Conservation (phyloP, 2,113 vertebrate species). For the Sprattus sprattus region DNA sequence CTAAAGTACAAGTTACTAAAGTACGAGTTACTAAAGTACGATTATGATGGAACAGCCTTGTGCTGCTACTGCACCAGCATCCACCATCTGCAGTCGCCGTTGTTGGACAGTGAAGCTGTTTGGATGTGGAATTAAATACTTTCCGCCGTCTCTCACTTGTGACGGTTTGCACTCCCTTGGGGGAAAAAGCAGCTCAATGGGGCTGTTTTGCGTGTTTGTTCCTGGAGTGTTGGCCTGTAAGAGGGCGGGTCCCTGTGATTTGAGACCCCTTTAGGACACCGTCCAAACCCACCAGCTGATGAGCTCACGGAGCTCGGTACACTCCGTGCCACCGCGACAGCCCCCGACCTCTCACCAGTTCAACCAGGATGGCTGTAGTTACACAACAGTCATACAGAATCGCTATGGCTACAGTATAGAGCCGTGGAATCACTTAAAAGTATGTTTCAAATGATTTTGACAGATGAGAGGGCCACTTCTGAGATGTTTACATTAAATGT, state of each 20-base stretch:
- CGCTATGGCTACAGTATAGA: neutral
- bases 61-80: neutral
- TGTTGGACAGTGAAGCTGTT: neutral
- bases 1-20: neutral
- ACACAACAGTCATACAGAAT: neutral
- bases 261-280: neutral
- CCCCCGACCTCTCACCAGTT: neutral
- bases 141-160: neutral
- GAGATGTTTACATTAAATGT: neutral
- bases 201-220: neutral
- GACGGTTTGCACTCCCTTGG: neutral
- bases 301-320: neutral
- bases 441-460: neutral
- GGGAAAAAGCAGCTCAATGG: neutral
- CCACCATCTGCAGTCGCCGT: neutral
- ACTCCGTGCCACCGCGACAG: neutral
- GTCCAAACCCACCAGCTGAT: slow-evolving; percentile 3
- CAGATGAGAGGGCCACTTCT: neutral
- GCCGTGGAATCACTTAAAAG: neutral
- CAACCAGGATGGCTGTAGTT: neutral
- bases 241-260: neutral
- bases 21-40: neutral
- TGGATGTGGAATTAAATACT: neutral
- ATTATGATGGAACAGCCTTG: neutral
- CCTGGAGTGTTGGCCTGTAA: neutral